phyloP scores from a whole-genome alignment of 2,797 vertebrate species.

The Pipistrellus nathusii region DNA sequence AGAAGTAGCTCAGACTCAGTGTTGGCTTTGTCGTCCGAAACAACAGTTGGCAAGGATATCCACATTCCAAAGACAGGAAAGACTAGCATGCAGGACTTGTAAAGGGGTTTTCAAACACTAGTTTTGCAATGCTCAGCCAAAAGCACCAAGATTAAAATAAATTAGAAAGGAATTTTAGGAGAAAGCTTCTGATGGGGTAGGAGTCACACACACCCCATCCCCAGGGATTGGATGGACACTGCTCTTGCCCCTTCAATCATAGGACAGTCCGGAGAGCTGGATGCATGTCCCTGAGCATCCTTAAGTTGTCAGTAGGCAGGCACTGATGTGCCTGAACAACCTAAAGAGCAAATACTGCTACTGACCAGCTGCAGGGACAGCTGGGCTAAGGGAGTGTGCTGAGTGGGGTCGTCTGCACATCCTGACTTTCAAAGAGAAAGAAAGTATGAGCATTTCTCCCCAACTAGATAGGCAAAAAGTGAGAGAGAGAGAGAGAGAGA shows the following conservation, averaged over 20 bases:
- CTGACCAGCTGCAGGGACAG: not conserved
- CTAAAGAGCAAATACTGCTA: not conserved
- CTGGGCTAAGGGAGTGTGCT: not conserved
- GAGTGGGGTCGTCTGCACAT: not conserved
- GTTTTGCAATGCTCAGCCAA: not conserved
- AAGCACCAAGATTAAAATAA: conserved; percentile 1
- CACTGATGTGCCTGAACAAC: not conserved
- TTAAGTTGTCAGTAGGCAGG: not conserved
- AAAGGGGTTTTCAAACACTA: conserved; percentile 1
- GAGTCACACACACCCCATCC: not conserved
- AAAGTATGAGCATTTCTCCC: not conserved
- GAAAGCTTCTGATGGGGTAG: not conserved
- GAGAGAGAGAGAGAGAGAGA: too few species aligned
- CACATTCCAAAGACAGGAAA: conserved; percentile 22
- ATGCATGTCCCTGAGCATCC: not conserved
- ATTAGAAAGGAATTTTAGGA: not conserved
- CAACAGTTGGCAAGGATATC: not conserved
- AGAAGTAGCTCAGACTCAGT: not conserved
- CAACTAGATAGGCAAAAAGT: not conserved
- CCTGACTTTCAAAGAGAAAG: not conserved
- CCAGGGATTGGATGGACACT: not conserved
- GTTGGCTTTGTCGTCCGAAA: not conserved
- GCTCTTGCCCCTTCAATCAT: not conserved
- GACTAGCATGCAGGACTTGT: not conserved
- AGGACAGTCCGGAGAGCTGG: not conserved